Evolutionary conservation across 2,797 vertebrate species (phyloP).

Genomic region (Muraenolepis orangiensis): DNA sequence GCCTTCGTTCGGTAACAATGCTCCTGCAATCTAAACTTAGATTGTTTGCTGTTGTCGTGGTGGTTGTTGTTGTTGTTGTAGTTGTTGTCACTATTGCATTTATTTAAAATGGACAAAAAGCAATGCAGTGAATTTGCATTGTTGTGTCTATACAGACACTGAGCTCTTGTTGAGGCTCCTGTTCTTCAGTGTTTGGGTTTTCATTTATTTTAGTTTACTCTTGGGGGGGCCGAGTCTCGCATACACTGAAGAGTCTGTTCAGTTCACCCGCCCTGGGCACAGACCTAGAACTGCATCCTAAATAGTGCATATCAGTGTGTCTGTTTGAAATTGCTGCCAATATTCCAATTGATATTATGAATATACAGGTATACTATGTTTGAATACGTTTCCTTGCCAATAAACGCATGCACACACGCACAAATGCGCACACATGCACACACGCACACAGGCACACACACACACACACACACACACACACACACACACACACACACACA

Average conservation of each 20-base stretch:
- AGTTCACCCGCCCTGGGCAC: too few relatives aligned
- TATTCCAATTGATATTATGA: not conserved
- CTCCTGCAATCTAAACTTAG: not conserved
- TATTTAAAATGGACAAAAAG: not conserved
- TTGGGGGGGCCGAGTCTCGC: not conserved
- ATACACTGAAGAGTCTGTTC: not conserved
- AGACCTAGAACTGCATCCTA: not conserved
- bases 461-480: not conserved
- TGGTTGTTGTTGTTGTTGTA: not conserved
- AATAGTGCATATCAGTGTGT: not conserved
- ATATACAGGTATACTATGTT: too few relatives aligned
- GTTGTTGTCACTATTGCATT: not conserved
- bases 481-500: too few relatives aligned
- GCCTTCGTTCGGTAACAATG: too few relatives aligned
- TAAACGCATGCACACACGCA: not conserved
- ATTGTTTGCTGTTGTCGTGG: not conserved
- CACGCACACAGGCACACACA: not conserved
- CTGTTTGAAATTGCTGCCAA: not conserved
- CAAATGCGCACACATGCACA: too few relatives aligned
- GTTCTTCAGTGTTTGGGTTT: not conserved
- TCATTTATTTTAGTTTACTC: constrained; percentile 2
- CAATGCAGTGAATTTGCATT: not conserved
- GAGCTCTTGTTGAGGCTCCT: not conserved
- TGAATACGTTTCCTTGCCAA: too few relatives aligned
- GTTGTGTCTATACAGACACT: not conserved